A percentile compares a stretch with the other conserved stretches of the same genome.
These are phyloP conservation scores for Daboia siamensis DNA, from an alignment of 2,113 vertebrate genomes.

Conservation along the genomic window DNA sequence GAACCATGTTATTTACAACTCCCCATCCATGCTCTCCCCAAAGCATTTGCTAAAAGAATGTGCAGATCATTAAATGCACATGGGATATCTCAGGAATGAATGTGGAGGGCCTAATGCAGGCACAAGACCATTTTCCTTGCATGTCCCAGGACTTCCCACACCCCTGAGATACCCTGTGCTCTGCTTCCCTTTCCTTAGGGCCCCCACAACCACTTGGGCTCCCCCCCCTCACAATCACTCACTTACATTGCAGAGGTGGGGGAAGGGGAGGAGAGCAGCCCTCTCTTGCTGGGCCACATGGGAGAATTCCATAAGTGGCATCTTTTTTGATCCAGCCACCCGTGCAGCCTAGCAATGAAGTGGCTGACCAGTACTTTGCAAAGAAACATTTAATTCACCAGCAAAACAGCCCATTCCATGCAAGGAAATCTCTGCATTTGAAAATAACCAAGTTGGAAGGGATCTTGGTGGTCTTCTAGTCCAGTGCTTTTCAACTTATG, in stretches of 20 bases:
- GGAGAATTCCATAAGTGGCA: background rate
- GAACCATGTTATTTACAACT: background rate
- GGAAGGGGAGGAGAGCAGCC: background rate
- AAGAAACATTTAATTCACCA: background rate
- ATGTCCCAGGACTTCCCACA: background rate
- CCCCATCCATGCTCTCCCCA: background rate
- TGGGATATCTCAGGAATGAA: background rate
- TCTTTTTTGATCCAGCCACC: background rate
- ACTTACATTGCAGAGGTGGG: background rate
- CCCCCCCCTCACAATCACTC: background rate
- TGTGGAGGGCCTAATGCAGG: background rate
- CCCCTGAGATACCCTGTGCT: background rate
- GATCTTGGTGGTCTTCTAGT: background rate
- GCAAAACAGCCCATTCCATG: background rate
- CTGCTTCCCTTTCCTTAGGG: background rate
- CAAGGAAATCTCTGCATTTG: background rate
- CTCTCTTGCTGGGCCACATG: background rate
- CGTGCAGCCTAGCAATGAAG: background rate
- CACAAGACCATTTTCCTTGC: background rate
- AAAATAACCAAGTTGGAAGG: background rate
- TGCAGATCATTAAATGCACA: background rate
- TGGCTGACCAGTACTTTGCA: background rate
- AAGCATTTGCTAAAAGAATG: background rate
- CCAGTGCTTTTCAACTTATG: no score
- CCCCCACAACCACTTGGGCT: background rate